phyloP scores from a whole-genome alignment of 2,113 vertebrate genomes.

The Grus americana region DNA sequence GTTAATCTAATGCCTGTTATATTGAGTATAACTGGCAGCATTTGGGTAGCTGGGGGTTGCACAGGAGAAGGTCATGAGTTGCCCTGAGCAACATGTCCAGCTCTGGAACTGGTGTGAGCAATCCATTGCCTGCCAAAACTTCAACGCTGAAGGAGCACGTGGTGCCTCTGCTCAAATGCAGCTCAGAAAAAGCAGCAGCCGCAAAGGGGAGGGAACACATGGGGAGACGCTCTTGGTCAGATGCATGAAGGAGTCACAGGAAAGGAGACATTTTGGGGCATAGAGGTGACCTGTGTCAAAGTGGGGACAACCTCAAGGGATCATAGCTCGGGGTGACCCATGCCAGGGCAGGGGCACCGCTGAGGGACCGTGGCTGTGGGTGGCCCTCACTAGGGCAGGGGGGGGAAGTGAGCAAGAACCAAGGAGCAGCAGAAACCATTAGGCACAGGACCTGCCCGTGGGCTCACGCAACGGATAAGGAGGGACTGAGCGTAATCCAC shows the following conservation, averaged over 20 bases:
- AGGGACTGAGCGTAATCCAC: neutral
- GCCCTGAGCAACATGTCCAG: neutral
- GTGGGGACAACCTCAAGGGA: neutral
- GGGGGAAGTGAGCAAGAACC: neutral
- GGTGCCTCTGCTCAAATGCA: neutral
- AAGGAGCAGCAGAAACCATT: neutral
- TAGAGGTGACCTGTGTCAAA: neutral
- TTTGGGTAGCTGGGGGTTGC: neutral
- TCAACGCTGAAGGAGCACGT: accelerated
- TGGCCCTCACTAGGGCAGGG: neutral
- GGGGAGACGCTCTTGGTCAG: neutral
- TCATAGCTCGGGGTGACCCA: neutral
- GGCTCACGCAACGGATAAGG: accelerated
- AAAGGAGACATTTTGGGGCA: neutral
- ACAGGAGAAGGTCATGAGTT: neutral
- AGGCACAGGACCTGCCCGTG: neutral
- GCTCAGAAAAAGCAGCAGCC: neutral
- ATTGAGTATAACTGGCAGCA: neutral
- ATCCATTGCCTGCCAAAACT: neutral
- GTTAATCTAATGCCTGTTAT: neutral
- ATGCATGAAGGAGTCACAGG: accelerated
- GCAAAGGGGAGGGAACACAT: neutral
- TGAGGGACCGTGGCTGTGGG: neutral
- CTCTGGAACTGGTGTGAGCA: neutral
- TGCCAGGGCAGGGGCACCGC: neutral